These are phyloP conservation scores for Zaprionus inermis DNA, from an alignment of 1,140 invertebrate species.

Conservation along the genomic window DNA sequence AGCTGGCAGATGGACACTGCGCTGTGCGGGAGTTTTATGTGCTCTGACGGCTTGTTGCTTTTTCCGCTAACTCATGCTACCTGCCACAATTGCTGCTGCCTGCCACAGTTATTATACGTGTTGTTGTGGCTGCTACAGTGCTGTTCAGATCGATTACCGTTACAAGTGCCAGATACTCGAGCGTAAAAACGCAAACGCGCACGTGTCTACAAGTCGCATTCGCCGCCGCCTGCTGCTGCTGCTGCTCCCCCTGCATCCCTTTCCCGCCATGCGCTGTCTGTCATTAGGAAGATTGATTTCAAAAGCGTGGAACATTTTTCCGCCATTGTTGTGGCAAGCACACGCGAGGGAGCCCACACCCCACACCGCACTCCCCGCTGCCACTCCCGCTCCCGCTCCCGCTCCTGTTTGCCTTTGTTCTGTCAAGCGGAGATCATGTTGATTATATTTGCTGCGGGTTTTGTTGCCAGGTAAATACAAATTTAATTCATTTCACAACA, in stretches of 20 bases:
- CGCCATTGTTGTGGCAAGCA: conserved; percentile 56
- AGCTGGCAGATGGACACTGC: background rate
- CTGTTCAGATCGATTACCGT: conserved; percentile 77
- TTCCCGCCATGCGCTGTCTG: conserved; percentile 47
- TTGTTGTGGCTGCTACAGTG: conserved; percentile 57
- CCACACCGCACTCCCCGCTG: background rate
- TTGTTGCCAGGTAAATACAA: conserved; percentile 40
- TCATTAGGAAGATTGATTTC: conserved; percentile 82
- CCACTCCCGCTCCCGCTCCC: background rate
- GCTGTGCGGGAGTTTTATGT: conserved; percentile 13
- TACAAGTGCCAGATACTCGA: conserved; percentile 80
- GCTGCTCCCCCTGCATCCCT: conserved; percentile 26
- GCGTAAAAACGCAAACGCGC: conserved; percentile 73
- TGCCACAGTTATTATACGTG: conserved; percentile 25
- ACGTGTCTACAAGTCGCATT: conserved; percentile 66
- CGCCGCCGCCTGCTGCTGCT: conserved; percentile 20
- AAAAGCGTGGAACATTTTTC: conserved; percentile 63
- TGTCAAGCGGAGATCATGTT: conserved; percentile 51
- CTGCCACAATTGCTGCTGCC: background rate
- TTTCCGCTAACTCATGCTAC: conserved; percentile 45
- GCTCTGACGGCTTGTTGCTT: conserved; percentile 39
- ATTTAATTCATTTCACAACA: conserved; percentile 33
- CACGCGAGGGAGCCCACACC: conserved; percentile 44
- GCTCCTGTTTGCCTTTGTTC: conserved; percentile 38
- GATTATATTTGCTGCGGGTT: conserved; percentile 47